Evolutionary conservation across 2,888 invertebrate genomes (phyloP), one percentile per base, ranked within the genome.

Genomic region (Dolomedes plantarius): DNA sequence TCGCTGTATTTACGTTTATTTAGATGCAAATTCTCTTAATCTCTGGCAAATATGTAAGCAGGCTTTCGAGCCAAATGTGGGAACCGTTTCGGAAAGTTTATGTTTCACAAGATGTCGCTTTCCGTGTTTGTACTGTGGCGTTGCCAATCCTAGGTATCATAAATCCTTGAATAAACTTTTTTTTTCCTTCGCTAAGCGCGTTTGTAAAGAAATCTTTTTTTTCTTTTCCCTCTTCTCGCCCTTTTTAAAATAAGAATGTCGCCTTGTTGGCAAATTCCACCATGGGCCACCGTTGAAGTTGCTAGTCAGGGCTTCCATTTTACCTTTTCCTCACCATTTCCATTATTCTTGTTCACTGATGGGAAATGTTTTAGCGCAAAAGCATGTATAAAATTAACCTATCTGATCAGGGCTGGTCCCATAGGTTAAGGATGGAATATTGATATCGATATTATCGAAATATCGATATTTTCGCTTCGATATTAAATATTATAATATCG

Each of bases 61-160:
- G 23, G 41, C 69, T 41, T 7, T 16, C 32, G 28, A 41, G 41
- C 69, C 69, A 69, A 32, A 41, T 41, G 39, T 41, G 41, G 41
- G 16, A 41, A 27, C 69, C 69, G 16, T 69, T 32, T 36, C 11
- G 7, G 11, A 27, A 69, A 69, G 28, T 39, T 69, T 39, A 36
- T 69, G 36, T 13, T 65, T 28, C n/a, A 23, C 13, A 19, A 29
- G 65, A 65, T 29, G 65, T 29, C 23, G 19, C 67, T 69, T 23
- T 1, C 13, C 41, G 27, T 69, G 41, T 69, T 69, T 69, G 69
- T 69, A 69, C 69, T 39, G 69, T 28, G 23, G 16, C 36, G 69
- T 69, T 69, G 69, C 69, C 69, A 69, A 69, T 69, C 27, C 41
- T n/a, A 28, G 27, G 28, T 13, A 69, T 69, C 69, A 41, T 69